These are phyloP conservation scores for Chloropsis cyanopogon DNA, from an alignment of 2,113 vertebrate species.

Conservation along the genomic window DNA sequence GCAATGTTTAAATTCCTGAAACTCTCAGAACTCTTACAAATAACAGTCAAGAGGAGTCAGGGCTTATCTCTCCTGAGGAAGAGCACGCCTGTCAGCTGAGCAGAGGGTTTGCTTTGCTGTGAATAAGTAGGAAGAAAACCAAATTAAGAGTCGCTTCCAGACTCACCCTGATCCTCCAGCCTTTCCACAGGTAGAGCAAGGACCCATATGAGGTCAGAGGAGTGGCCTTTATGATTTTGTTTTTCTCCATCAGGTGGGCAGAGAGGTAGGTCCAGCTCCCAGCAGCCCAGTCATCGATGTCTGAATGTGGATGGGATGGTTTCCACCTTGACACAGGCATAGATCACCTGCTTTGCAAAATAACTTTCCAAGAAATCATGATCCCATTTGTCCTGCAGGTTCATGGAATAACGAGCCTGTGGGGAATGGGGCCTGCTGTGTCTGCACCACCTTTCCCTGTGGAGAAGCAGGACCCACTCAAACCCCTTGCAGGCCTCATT, in stretches of 20 bases:
- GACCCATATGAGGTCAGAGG: neutral
- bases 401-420: rapidly evolving
- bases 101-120: neutral
- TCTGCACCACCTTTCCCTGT: neutral
- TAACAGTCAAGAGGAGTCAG: neutral
- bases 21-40: neutral
- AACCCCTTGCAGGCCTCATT: neutral
- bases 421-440: rapidly evolving
- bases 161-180: neutral
- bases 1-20: neutral
- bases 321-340: neutral
- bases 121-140: neutral
- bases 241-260: neutral
- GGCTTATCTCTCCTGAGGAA: neutral
- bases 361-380: neutral
- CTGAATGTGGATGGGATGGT: neutral
- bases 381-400: neutral
- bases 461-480: no score
- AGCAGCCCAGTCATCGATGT: rapidly evolving
- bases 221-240: neutral
- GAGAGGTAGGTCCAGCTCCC: neutral
- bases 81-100: neutral
- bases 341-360: neutral
- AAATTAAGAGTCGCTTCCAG: neutral
- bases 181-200: neutral